Base-by-base conservation (phyloP, 2,888 invertebrate species). In the Drosophila lacicola region DNA sequence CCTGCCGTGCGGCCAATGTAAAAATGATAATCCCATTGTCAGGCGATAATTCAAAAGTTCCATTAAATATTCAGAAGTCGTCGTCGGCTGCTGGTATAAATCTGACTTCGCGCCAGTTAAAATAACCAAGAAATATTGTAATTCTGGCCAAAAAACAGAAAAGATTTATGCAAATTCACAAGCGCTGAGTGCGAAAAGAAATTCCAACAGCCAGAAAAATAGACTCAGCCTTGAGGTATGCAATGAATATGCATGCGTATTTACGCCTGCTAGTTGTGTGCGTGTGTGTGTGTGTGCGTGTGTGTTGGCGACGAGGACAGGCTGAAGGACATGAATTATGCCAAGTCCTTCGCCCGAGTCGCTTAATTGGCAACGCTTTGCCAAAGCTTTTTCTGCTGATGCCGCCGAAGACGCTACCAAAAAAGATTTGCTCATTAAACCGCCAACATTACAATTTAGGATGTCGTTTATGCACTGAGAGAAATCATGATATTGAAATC, bases 11-110 rank as follows among this genome's bases (percentile, higher is more conserved):
- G 65, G 67, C 78, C 54, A 89, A 91, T 91, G 89, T 90, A 92
- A 92, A 92, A 91, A 91, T 92, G 91, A 91, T 91, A 91, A 91
- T 91, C 92, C 91, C 88, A 88, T 85, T 91, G 91, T 91, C 91
- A 88, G 80, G 88, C 90, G 91, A 91, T 91, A 91, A 92, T 90
- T 91, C 92, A 91, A 76, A 88, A 77, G 69, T 74, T 69, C 75
- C 75, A 82, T 78, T 74, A 82, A 80, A 60, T 76, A 72, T 76
- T 54, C 68, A 61, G 25, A 29, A 49, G 75, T 64, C 63, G 50
- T 39, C 53, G 42, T 13, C 25, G 14, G 44, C 53, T 46, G n/a
- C 25, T 19, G 41, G 34, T 42, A 67, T 50, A 66, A 61, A 58
- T 67, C 68, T 68, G 49, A 50, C 57, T 54, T 11, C 19, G 25